Base-by-base conservation (phyloP, 2,888 invertebrate genomes). In the Mythimna impura region DNA sequence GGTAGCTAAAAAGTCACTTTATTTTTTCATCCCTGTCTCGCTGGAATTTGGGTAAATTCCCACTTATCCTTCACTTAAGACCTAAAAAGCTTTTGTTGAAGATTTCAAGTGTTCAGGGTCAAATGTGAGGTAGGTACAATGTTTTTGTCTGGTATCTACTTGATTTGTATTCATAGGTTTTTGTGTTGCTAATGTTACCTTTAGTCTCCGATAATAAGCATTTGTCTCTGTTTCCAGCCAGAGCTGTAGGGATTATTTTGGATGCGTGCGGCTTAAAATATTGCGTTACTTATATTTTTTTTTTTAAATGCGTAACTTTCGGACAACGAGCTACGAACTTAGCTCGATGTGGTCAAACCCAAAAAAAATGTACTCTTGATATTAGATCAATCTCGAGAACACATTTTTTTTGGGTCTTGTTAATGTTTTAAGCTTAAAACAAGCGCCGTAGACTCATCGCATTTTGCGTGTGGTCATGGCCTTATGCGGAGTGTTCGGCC, bases 61-160 rank as follows among this genome's bases (percentile, higher is more conserved):
- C 73, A 69, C 79, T 85, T 81, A 85, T 81, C 86, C 79, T 60
- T 65, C 66, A 66, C 80, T 83, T 76, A 83, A 66, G 68, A 64
- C 77, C 77, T 71, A 85, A 81, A 76, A 77, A 73, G 76, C 81
- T 81, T 79, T 81, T 67, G 78, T 73, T 66, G 76, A 54, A 78
- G 63, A 65, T 78, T 81, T 66, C 71, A 55, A 75, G 73, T 65
- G 63, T 58, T 76, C 65, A 77, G 22, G 77, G 79, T 71, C 72
- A 74, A 69, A 71, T 66, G 63, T 72, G 62, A 66, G 65, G 62
- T 61, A 66, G 70, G 40, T 25, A 77, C 47, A 57, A 74, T 68
- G 68, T n/a, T 81, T 82, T 74, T 71, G 75, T 75, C 62, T 62
- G 25, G 8, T 54, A 60, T 80, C 69, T 57, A 22, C 55, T 65